Evolutionary conservation across 2,113 vertebrate species (phyloP), one percentile per base, ranked within the genome.

Genomic region (Aramus guarauna): DNA sequence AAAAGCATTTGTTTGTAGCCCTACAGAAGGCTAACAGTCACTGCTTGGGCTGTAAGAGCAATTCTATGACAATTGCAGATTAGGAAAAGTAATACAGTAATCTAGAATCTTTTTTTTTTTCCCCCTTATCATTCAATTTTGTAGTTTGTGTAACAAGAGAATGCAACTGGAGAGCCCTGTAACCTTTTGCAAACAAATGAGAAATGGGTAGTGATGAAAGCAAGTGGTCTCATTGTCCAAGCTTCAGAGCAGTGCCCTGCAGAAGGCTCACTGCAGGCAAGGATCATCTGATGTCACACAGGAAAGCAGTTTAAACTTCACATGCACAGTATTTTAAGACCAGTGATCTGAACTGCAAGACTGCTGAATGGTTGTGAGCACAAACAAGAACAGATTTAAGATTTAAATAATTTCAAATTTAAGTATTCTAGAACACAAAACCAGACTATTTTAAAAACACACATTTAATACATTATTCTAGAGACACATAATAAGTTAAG

Each of bases 151-250:
- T 53, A 48, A 77, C 30, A 72, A 32, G 18, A 47, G 23, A 92
- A 58, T 3, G n/a, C 8, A 37, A 20, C n/a, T 21, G 29, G 32
- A 89, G n/a, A 63, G 34, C 23, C 47, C 17, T 18, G 13, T 9
- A 15, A n/a, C 27, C 58, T 67, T 67, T 45, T 34, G 47, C 22
- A 37, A 80, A 71, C 22, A n/a, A 34, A 27, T 1, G 3, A 32
- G 39, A 52, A 67, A 24, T 0, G 7, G 16, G 30, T 4, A 56
- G 58, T 2, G 37, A 56, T 24, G 20, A 58, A 34, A 69, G 23
- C 30, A 45, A 9, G 8, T 1, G 0, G 47, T 9, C 32, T 39
- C 50, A 6, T 3, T 13, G 69, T 18, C 30, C 9, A 14, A 50
- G 79, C 53, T 39, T 27, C 21, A 55, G 24, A 73, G 34, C 36